Evolutionary conservation across 2,797 vertebrate species (phyloP).

Genomic region (Hypotaenidia okinawae): DNA sequence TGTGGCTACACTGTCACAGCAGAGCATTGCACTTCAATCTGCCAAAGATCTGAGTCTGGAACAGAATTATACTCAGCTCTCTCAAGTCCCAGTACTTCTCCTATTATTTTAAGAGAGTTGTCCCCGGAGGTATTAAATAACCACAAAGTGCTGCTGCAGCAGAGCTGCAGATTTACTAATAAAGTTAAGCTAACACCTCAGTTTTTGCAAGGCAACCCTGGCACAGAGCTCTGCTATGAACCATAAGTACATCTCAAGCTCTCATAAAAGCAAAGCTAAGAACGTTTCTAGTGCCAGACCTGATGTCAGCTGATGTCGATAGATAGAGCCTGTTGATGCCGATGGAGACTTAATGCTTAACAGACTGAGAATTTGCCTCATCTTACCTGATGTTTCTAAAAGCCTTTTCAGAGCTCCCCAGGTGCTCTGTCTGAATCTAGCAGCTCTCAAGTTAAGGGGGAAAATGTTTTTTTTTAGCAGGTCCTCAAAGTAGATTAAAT

Average conservation of each 20-base stretch:
- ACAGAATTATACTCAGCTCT: background rate
- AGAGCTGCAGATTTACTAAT: conserved; percentile 25
- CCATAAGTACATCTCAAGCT: background rate
- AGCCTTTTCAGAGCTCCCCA: background rate
- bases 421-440: background rate
- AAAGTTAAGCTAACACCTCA: background rate
- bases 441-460: background rate
- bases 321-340: background rate
- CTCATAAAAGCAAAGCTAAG: background rate
- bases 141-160: background rate
- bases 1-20: background rate
- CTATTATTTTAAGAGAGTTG: conserved; percentile 22
- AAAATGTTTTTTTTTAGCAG: background rate
- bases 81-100: background rate
- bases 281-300: background rate
- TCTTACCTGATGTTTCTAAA: background rate
- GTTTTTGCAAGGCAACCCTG: background rate
- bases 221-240: background rate
- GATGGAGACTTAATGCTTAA: background rate
- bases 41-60: background rate
- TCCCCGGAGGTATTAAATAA: background rate
- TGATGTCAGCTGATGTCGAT: background rate
- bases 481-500: background rate
- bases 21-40: background rate
- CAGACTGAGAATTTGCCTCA: background rate